Base-by-base conservation (phyloP, 2,888 invertebrate species). In the Dryococelus australis region DNA sequence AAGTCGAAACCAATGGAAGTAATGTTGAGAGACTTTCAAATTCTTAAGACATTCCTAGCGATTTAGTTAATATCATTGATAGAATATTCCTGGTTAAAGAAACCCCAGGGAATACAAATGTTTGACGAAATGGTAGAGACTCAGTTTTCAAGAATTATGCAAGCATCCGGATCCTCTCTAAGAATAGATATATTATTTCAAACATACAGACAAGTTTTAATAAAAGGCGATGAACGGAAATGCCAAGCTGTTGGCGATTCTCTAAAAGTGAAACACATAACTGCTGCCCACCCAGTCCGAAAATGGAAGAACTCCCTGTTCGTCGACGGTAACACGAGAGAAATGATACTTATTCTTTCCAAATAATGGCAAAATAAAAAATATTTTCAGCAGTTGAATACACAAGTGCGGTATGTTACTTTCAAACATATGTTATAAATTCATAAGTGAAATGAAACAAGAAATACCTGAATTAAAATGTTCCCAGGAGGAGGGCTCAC, bases 141-240 rank as follows among this genome's bases (percentile, higher is more conserved):
- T n/a, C 79, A 16, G 10, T 79, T 79, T 79, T 79, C 1, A 27
- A 79, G n/a, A 10, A 79, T 79, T n/a, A 79, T 79, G 4, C 80
- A 80, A 79, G 27, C 13, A 79, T 79, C 79, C 0, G 79, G 26
- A 80, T 28, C 80, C 27, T 80, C 80, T 80, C 80, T 24, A 16
- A 24, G 28, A 80, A n/a, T 0, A 80, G 0, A 80, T 5, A 27
- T 12, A 20, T 13, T 80, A 27, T 80, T 80, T 80, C 9, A 80
- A n/a, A 80, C 80, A 80, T 80, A 80, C 80, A 80, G 24, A 80
- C 80, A 80, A n/a, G 80, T 80, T 12, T 80, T 26, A 3, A 80
- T 80, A 80, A 80, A 80, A n/a, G 4, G 27, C 13, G n/a, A 80
- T 80, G 80, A 80, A 0, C 13, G 80, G 24, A 80, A 80, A 80